Percentiles rank a stretch among this genome's conserved stretches.
These are phyloP conservation scores for Hyphantria cunea DNA, from an alignment of 1,140 invertebrate species.

Conservation along the genomic window DNA sequence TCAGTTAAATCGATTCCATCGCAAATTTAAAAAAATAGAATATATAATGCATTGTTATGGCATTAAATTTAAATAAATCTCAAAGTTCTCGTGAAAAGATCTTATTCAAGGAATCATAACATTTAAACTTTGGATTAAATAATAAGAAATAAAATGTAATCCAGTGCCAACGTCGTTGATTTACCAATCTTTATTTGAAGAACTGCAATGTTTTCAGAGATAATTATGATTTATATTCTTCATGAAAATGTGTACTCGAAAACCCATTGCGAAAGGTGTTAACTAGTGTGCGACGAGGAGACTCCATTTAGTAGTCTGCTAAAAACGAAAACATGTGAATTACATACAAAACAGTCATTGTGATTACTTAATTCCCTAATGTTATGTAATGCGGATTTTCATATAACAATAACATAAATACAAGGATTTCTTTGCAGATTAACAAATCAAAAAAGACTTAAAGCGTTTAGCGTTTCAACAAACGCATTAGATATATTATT, in stretches of 20 bases:
- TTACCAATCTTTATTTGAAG: too few species aligned
- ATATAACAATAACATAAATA: neutral
- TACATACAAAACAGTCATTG: constrained; percentile 49
- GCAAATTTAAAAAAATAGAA: too few species aligned
- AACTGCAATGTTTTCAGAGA: constrained; percentile 5
- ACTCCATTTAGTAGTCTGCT: constrained; percentile 59
- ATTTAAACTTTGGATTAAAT: too few species aligned
- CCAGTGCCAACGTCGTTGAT: too few species aligned
- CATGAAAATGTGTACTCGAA: constrained; percentile 22
- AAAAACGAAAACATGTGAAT: constrained; percentile 75
- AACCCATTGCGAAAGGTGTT: constrained; percentile 54
- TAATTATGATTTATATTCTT: constrained; percentile 34
- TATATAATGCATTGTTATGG: too few species aligned
- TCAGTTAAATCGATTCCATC: too few species aligned
- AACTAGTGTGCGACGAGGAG: constrained; percentile 45
- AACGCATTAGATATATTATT: too few species aligned
- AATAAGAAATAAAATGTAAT: too few species aligned
- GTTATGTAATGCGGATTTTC: constrained; percentile 2
- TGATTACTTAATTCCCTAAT: constrained; percentile 32
- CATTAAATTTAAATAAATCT: too few species aligned
- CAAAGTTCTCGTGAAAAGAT: too few species aligned
- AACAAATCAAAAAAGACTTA: neutral
- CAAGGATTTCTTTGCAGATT: neutral
- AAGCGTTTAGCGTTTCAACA: neutral
- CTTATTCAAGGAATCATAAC: too few species aligned